Percentiles rank a stretch among this genome's conserved stretches.
Conservation (phyloP, 2,888 invertebrate species). For the Acanthopleura granulata region DNA sequence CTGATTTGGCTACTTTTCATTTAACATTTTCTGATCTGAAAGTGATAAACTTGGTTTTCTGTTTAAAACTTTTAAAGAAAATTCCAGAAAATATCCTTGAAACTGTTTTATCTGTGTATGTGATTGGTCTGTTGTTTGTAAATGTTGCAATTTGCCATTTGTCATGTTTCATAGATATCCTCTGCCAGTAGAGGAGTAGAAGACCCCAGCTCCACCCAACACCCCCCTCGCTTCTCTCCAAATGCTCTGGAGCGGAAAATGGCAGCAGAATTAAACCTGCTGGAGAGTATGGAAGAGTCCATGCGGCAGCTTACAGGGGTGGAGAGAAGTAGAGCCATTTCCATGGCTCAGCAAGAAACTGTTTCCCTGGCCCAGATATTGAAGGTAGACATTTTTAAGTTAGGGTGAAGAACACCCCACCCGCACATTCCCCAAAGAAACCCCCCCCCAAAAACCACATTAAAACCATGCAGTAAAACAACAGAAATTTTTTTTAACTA, state of each 20-base stretch:
- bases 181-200: not conserved
- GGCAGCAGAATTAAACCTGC: slow-evolving; percentile 75
- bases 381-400: slow-evolving; percentile 50
- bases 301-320: slow-evolving; percentile 74
- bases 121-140: no score
- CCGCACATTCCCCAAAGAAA: no score
- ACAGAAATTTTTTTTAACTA: no score
- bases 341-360: slow-evolving; percentile 68
- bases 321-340: slow-evolving; percentile 71
- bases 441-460: not conserved
- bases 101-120: no score
- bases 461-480: not conserved
- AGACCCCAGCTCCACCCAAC: slow-evolving; percentile 18
- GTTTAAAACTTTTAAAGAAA: no score
- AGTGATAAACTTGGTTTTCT: no score
- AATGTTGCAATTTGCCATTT: no score
- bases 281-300: slow-evolving; percentile 76
- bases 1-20: no score
- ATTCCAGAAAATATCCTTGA: no score
- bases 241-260: slow-evolving; percentile 75
- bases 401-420: no score
- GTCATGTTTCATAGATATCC: not conserved
- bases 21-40: no score
- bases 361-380: slow-evolving; percentile 68
- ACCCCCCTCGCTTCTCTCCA: slow-evolving; percentile 73